These are phyloP conservation scores for Delia radicum DNA, from an alignment of 1,140 invertebrate species.

Conservation along the genomic window DNA sequence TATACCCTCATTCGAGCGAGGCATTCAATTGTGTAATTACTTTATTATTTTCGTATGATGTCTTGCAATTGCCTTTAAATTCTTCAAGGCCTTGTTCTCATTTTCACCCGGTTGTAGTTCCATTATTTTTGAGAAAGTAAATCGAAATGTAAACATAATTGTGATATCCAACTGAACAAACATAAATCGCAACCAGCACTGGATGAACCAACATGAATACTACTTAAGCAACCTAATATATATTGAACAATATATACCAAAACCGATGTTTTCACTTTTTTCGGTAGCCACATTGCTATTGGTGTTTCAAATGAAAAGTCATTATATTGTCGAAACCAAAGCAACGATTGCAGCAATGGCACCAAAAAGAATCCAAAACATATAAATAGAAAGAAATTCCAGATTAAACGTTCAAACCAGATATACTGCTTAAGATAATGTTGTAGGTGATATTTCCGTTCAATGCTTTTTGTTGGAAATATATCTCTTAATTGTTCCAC, in stretches of 20 bases:
- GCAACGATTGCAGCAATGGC: conserved; percentile 6
- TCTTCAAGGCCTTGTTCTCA: neutral
- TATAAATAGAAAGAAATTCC: neutral
- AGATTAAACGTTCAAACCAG: neutral
- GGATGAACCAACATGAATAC: neutral
- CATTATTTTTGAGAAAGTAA: conserved; percentile 7
- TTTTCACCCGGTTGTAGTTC: conserved; percentile 6
- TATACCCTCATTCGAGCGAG: too few species aligned
- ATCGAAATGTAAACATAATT: conserved; percentile 25
- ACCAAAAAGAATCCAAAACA: neutral
- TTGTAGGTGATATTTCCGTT: conserved; percentile 9
- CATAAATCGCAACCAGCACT: conserved; percentile 27
- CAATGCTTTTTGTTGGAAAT: neutral
- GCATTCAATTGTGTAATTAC: too few species aligned
- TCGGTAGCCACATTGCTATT: neutral
- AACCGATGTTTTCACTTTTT: too few species aligned
- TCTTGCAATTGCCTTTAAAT: neutral
- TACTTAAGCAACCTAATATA: neutral
- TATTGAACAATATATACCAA: neutral
- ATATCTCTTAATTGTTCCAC: neutral
- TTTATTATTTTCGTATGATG: conserved; percentile 4
- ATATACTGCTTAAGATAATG: neutral
- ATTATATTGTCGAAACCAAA: neutral
- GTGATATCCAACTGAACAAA: conserved; percentile 14
- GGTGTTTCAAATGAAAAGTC: neutral